A percentile compares a stretch with the other conserved stretches of the same genome.
These are phyloP conservation scores for Hippocampus mohnikei DNA, from an alignment of 2,113 vertebrate species.

Conservation along the genomic window DNA sequence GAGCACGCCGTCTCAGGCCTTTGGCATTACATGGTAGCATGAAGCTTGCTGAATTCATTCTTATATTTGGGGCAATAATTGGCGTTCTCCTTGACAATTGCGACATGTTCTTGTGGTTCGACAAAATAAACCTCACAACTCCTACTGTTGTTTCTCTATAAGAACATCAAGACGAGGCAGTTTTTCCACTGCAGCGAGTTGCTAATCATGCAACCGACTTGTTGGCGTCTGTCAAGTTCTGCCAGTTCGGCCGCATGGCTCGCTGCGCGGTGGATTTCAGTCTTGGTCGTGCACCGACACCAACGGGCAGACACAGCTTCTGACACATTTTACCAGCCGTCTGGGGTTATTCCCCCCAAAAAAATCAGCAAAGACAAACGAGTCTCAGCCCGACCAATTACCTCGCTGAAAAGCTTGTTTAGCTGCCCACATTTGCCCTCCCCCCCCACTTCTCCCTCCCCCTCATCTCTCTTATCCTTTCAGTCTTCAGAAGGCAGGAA, in stretches of 20 bases:
- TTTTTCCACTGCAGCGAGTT: no score
- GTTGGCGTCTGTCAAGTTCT: no score
- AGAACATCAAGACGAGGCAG: no score
- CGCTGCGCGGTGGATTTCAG: no score
- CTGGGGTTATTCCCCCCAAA: not conserved
- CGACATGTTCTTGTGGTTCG: not conserved
- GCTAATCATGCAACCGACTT: no score
- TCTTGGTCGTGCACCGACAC: no score
- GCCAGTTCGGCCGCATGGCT: no score
- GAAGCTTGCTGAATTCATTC: no score
- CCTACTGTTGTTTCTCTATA: no score
- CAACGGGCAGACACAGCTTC: not conserved
- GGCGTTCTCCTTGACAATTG: not conserved
- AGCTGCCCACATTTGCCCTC: slow-evolving; percentile 39
- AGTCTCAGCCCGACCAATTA: slow-evolving; percentile 50
- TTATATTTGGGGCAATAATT: no score
- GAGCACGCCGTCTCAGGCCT: no score
- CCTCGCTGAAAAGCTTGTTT: slow-evolving; percentile 53
- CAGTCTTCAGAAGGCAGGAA: slow-evolving; percentile 60
- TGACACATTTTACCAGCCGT: not conserved
- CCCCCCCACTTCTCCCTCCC: not conserved
- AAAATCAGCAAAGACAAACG: slow-evolving; percentile 18
- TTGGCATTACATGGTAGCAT: no score
- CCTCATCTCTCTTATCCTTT: slow-evolving; percentile 43
- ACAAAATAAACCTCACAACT: not conserved